Evolutionary conservation across 2,113 vertebrate genomes (phyloP).

Genomic region (Balaenoptera acutorostrata): DNA sequence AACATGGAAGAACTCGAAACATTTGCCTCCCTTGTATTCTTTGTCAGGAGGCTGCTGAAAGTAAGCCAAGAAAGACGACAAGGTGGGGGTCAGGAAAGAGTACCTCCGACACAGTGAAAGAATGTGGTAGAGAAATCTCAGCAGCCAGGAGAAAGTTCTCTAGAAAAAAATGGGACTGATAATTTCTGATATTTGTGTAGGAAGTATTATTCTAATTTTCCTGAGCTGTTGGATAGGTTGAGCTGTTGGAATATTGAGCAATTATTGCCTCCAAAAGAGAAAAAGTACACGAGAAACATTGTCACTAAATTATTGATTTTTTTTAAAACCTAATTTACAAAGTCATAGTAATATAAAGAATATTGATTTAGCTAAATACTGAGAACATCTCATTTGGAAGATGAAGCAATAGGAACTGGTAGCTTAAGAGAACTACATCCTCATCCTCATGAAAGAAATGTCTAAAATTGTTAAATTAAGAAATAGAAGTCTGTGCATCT

Average conservation of each 20-base stretch:
- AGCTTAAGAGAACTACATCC: neutral
- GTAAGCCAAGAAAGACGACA: neutral
- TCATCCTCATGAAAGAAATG: neutral
- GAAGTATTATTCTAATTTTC: neutral
- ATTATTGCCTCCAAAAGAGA: neutral
- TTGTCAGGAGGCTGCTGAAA: neutral
- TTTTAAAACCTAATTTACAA: neutral
- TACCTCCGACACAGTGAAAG: neutral
- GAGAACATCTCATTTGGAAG: neutral
- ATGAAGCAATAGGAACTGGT: neutral
- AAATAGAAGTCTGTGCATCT: neutral
- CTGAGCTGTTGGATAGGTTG: neutral
- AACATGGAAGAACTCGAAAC: neutral
- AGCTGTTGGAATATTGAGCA: neutral
- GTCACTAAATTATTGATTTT: neutral
- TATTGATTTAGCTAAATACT: neutral
- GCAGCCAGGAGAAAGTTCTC: neutral
- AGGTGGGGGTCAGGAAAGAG: neutral
- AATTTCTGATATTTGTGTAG: neutral
- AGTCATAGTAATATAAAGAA: neutral
- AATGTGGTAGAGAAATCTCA: neutral
- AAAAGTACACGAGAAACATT: neutral
- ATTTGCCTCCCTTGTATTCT: neutral
- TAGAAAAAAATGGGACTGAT: neutral
- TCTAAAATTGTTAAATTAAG: constrained; percentile 2